Base-by-base conservation (phyloP, 2,888 invertebrate species). In the Altica lythri region DNA sequence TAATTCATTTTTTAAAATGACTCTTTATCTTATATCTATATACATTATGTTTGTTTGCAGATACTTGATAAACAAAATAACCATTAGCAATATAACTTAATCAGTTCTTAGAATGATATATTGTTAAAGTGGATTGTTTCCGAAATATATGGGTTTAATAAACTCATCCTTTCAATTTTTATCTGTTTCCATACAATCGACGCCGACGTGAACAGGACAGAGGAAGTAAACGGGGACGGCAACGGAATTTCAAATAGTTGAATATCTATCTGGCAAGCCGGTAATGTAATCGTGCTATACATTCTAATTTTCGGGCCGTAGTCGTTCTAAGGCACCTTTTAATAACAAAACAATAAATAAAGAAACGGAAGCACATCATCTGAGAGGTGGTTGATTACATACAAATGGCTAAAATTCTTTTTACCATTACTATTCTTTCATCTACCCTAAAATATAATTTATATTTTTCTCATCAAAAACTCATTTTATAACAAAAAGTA, bases 201-300 rank as follows among this genome's bases (percentile, higher is more conserved):
- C 35, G 35, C 16, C 14, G 35, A 14, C 35, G 35, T 34, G 37
- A 44, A 18, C 25, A 30, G 45, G 38, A 40, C 45, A 52, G n/a
- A n/a, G 52, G 52, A 52, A 52, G 45, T 46, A 52, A 38, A 29
- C 22, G 22, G 16, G n/a, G 30, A 52, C 52, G 18, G 14, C 8
- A 29, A 10, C 13, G 6, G 52, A 52, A 52, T 52, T 22, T 52
- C 38, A 52, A n/a, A 52, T 37, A 45, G 14, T 12, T 22, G 35
- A 46, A 46, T 46, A 43, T 43, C 1, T 14, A 29, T 16, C 29
- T 37, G 37, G 44, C 29, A 29, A 14, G 45, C 45, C 37, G 52
- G 52, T 46, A 52, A 52, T 45, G 10, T 10, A 45, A 30, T 10
- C 52, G 45, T 52, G 45, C 22, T 2, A 14, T 16, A 45, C 38